phyloP scores from a whole-genome alignment of 2,797 vertebrate genomes.

The Lepilemur ruficaudatus region DNA sequence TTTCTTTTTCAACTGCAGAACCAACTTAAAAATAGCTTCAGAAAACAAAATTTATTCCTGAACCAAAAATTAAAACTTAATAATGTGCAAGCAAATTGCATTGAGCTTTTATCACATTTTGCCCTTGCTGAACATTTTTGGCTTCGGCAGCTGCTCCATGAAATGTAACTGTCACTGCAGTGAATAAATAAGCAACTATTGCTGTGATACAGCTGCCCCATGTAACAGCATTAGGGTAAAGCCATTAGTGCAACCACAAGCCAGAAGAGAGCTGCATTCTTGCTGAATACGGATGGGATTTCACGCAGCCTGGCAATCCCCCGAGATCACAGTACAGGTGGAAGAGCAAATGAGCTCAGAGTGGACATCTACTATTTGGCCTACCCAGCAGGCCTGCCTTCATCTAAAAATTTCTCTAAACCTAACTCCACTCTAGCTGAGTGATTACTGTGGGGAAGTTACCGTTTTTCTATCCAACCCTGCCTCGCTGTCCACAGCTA shows the following conservation, averaged over 20 bases:
- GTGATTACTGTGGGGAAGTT: neutral
- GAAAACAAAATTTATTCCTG: constrained; percentile 76
- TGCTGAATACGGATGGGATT: constrained; percentile 67
- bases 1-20: constrained; percentile 52
- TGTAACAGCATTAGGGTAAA: constrained; percentile 82
- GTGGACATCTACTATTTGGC: neutral
- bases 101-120: constrained; percentile 82
- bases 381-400: neutral
- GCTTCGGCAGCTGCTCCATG: constrained; percentile 85
- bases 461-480: neutral
- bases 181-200: constrained; percentile 82
- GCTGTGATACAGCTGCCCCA: constrained; percentile 81
- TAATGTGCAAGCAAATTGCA: constrained; percentile 78
- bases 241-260: constrained; percentile 70
- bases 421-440: neutral
- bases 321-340: neutral
- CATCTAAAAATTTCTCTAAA: neutral
- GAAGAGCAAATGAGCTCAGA: neutral
- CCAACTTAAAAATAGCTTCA: constrained; percentile 65
- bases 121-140: constrained; percentile 79
- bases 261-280: constrained; percentile 65
- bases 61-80: constrained; percentile 81
- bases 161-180: constrained; percentile 80
- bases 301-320: neutral
- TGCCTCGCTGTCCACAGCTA: neutral